Conservation (phyloP, 2,797 vertebrate genomes). For the Molothrus ater region DNA sequence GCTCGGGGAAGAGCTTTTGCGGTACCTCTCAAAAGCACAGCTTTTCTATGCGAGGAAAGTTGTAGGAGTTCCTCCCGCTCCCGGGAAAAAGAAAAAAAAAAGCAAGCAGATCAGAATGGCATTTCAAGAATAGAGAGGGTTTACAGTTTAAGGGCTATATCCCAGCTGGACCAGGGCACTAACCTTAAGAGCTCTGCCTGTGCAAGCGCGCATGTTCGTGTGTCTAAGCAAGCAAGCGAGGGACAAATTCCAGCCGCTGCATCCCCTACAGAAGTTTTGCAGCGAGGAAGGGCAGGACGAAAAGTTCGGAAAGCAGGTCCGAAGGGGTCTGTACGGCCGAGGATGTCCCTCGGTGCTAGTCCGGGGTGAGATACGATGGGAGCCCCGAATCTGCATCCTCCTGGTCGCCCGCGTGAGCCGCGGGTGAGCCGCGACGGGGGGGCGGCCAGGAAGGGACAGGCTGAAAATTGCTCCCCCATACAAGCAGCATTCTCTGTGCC, state of each 20-base stretch:
- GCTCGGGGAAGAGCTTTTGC: background rate
- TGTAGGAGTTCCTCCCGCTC: background rate
- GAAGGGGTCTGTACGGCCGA: background rate
- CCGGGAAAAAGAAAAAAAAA: rapidly evolving
- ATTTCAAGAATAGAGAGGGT: background rate
- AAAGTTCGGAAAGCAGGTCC: background rate
- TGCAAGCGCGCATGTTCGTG: background rate
- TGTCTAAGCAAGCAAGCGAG: background rate
- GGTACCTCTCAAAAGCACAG: background rate
- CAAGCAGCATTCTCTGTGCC: background rate
- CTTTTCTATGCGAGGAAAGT: background rate
- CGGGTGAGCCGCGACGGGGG: too few species aligned
- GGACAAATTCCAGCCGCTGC: background rate
- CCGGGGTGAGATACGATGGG: background rate
- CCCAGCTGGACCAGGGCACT: background rate
- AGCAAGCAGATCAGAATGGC: background rate
- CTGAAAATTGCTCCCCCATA: background rate
- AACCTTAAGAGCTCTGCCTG: background rate
- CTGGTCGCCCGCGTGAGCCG: background rate
- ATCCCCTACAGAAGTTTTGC: background rate
- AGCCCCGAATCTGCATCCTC: background rate
- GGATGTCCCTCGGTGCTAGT: too few species aligned
- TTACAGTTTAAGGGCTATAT: background rate
- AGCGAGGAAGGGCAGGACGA: background rate
- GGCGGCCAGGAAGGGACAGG: background rate